phyloP scores from a whole-genome alignment of 2,888 invertebrate genomes.

The Erebia epiphron region DNA sequence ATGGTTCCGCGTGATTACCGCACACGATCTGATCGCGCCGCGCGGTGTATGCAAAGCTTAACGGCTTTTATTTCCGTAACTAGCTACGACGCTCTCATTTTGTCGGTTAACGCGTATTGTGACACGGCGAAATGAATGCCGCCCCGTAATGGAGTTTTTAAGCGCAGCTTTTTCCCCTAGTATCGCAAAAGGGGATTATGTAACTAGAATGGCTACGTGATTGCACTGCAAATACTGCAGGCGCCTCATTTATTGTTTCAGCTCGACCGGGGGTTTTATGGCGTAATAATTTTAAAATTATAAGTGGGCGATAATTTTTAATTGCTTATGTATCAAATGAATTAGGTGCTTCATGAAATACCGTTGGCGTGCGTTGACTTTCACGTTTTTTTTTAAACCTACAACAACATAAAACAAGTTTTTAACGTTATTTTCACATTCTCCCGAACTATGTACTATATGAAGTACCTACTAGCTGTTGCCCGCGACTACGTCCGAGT shows the following conservation, averaged over 20 bases:
- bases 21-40: conserved; percentile 9
- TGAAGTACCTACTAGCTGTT: too few relatives aligned
- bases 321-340: conserved; percentile 3
- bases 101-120: conserved; percentile 76
- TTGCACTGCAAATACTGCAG: conserved; percentile 62
- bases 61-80: conserved; percentile 77
- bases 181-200: conserved; percentile 65
- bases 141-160: conserved; percentile 73
- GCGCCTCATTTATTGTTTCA: conserved; percentile 60
- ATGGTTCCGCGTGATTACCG: background rate
- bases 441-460: too few relatives aligned
- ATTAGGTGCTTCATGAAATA: background rate
- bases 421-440: background rate
- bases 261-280: conserved; percentile 44
- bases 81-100: conserved; percentile 75
- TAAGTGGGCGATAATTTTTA: conserved; percentile 9
- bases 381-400: background rate
- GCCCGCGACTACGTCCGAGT: too few relatives aligned
- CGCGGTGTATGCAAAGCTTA: conserved; percentile 42
- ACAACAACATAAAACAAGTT: background rate
- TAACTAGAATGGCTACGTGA: conserved; percentile 65
- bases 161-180: conserved; percentile 67
- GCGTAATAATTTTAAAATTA: conserved; percentile 34
- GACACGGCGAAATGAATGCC: conserved; percentile 70
- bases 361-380: background rate